These are phyloP conservation scores for Gallinago jamesoni DNA, from an alignment of 2,113 vertebrate species.

Conservation along the genomic window DNA sequence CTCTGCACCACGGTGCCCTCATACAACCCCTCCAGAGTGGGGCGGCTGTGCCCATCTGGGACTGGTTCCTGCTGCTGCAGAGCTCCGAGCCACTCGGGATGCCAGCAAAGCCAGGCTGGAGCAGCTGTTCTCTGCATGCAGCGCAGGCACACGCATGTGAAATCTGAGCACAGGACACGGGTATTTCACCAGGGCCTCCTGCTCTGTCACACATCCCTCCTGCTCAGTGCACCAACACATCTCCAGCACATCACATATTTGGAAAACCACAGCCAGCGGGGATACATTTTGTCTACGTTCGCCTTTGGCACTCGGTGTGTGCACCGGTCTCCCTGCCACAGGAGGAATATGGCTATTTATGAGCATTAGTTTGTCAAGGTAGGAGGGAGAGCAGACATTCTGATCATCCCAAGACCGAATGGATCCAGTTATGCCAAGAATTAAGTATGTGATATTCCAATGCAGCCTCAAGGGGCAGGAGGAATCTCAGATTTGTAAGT, in stretches of 20 bases:
- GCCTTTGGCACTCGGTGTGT: background rate
- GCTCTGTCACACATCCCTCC: background rate
- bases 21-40: background rate
- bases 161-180: background rate
- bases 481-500: background rate
- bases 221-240: background rate
- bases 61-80: background rate
- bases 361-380: background rate
- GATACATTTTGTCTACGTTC: background rate
- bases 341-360: background rate
- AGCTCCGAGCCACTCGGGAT: background rate
- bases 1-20: background rate
- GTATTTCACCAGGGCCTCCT: background rate
- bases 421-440: background rate
- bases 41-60: background rate
- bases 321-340: background rate
- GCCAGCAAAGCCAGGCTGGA: background rate
- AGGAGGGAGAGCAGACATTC: background rate
- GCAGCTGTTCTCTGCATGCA: background rate
- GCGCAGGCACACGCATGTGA: background rate
- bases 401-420: accelerated
- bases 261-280: background rate
- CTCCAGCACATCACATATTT: background rate
- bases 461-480: background rate
- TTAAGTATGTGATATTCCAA: background rate